These are phyloP conservation scores for Cassiopea andromeda DNA, from an alignment of 30 jellyfish, hydroid and myxozoan species.

Conservation along the genomic window DNA sequence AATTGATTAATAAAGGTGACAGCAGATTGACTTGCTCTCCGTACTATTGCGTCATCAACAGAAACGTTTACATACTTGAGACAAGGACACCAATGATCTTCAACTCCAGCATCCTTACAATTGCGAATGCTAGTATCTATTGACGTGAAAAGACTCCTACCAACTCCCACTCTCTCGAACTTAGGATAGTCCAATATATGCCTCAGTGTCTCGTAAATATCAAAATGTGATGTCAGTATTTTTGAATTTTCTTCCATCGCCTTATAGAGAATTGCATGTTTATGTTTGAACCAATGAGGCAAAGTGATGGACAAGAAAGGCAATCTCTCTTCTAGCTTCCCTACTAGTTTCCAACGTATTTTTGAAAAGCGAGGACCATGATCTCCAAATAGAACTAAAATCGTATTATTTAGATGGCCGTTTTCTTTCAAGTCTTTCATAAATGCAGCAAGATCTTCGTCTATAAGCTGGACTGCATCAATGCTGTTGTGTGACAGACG, in stretches of 20 bases:
- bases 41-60: background rate
- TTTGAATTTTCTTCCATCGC: conserved; percentile 21
- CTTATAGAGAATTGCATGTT: conserved; percentile 3
- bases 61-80: conserved; percentile 1
- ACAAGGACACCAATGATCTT: conserved; percentile 88
- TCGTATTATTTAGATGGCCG: conserved; percentile 46
- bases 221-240: conserved; percentile 67
- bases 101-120: conserved; percentile 79
- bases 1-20: conserved; percentile 13
- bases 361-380: conserved; percentile 56
- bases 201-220: conserved; percentile 59
- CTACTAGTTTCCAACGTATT: conserved; percentile 27
- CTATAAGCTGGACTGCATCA: conserved; percentile 35
- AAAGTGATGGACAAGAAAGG: conserved; percentile 67
- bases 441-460: conserved; percentile 39
- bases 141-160: conserved; percentile 72
- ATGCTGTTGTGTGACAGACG: conserved; percentile 48
- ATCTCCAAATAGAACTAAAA: conserved; percentile 63
- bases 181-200: conserved; percentile 64
- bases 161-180: conserved; percentile 6
- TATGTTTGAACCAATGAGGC: conserved; percentile 44
- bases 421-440: conserved; percentile 17
- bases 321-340: conserved; percentile 72
- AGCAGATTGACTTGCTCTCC: background rate
- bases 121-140: conserved; percentile 62